phyloP scores from a whole-genome alignment of 2,113 vertebrate genomes.

The Megaceryle maxima region DNA sequence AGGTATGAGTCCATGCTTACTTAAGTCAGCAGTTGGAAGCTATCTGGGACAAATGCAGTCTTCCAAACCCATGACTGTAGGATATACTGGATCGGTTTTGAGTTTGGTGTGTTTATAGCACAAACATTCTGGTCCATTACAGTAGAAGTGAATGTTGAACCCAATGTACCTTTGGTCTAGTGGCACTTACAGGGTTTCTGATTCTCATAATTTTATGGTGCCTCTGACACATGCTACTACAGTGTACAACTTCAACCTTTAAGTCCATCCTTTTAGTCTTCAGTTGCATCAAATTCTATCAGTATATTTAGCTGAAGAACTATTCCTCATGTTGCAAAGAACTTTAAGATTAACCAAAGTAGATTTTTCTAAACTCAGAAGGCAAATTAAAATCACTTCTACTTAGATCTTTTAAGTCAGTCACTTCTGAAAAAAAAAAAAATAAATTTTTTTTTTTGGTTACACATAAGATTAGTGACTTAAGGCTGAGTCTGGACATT shows the following conservation, averaged over 20 bases:
- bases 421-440: no score
- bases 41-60: not conserved
- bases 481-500: not conserved
- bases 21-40: not conserved
- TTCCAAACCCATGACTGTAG: not conserved
- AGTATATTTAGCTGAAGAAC: not conserved
- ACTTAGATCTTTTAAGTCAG: not conserved
- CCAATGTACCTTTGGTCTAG: not conserved
- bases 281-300: not conserved
- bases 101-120: not conserved
- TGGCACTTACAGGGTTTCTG: not conserved
- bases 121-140: not conserved
- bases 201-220: not conserved
- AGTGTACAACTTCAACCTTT: not conserved
- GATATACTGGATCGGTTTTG: not conserved
- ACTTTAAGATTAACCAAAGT: not conserved
- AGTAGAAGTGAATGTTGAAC: not conserved
- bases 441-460: not conserved
- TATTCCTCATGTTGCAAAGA: not conserved
- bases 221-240: not conserved
- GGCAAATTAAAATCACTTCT: not conserved
- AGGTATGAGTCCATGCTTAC: not conserved
- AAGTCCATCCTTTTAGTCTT: not conserved
- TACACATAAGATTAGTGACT: not conserved
- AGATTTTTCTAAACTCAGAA: not conserved